Evolutionary conservation across 1,140 invertebrate species (phyloP).

Genomic region (Drosophila tropicalis): DNA sequence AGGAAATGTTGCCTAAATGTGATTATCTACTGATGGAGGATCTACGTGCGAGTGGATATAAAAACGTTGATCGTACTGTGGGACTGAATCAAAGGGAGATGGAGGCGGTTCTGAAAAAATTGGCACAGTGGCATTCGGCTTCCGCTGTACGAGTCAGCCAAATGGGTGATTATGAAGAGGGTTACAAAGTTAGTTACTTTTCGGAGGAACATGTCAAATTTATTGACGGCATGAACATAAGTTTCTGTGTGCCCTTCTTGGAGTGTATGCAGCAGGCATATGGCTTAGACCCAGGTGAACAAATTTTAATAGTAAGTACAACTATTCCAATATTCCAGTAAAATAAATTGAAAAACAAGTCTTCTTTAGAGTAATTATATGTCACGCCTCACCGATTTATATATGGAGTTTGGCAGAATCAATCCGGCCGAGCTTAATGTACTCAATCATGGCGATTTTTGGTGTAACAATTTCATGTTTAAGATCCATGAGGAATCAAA

Average conservation of each 20-base stretch:
- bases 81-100: constrained; percentile 84
- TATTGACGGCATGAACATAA: constrained; percentile 59
- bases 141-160: constrained; percentile 60
- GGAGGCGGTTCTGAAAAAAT: constrained; percentile 83
- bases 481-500: constrained; percentile 49
- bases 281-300: constrained; percentile 51
- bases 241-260: constrained; percentile 60
- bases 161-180: constrained; percentile 50
- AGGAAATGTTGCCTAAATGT: constrained; percentile 26
- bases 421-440: constrained; percentile 85
- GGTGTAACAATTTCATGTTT: constrained; percentile 83
- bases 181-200: constrained; percentile 58
- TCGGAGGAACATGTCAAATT: constrained; percentile 46
- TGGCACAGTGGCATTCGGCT: constrained; percentile 85
- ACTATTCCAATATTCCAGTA: no score
- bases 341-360: neutral
- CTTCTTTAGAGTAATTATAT: constrained; percentile 62
- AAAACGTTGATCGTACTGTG: constrained; percentile 84
- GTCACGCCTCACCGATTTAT: constrained; percentile 56
- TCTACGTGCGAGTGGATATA: constrained; percentile 40
- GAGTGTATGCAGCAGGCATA: constrained; percentile 66
- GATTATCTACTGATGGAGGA: constrained; percentile 69
- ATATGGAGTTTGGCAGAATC: constrained; percentile 58
- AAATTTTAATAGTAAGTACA: constrained; percentile 54
- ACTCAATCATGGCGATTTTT: constrained; percentile 86